Evolutionary conservation across 2,113 vertebrate genomes (phyloP).

Genomic region (Prunella himalayana): DNA sequence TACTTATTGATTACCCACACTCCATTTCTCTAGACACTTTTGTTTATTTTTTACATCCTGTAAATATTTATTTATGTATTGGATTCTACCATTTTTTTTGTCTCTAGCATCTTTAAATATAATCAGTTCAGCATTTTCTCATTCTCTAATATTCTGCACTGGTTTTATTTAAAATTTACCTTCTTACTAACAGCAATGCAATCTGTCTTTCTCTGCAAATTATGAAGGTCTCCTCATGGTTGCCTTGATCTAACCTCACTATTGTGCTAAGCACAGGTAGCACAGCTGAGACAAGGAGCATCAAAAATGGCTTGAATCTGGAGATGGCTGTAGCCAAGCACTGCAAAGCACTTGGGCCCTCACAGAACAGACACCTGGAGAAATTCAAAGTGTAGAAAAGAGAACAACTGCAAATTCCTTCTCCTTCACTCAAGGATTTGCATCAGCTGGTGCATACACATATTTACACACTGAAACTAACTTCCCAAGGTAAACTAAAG

Average conservation of each 20-base stretch:
- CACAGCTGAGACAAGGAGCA: not conserved
- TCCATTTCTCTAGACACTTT: not conserved
- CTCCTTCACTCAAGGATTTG: not conserved
- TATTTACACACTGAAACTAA: not conserved
- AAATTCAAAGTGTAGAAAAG: not conserved
- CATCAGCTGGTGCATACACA: rapidly evolving
- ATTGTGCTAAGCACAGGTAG: rapidly evolving
- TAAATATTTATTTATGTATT: not conserved
- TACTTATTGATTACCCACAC: not conserved
- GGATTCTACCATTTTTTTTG: not conserved
- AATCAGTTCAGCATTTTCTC: not conserved
- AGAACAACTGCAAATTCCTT: not conserved
- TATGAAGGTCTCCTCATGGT: not conserved
- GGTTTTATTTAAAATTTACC: not conserved
- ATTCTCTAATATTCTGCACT: not conserved
- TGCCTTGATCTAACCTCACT: not conserved
- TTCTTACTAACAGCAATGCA: not conserved
- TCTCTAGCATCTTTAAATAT: not conserved
- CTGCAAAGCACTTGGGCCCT: not conserved
- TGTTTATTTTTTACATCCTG: not conserved
- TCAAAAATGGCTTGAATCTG: no score
- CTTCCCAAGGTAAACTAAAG: not conserved
- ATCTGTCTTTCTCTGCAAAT: not conserved
- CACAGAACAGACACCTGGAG: not conserved
- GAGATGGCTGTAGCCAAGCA: not conserved